Percentiles rank a stretch among this genome's conserved stretches.
phyloP scores from a whole-genome alignment of 2,797 vertebrate species.

The Buphagus erythrorhynchus region DNA sequence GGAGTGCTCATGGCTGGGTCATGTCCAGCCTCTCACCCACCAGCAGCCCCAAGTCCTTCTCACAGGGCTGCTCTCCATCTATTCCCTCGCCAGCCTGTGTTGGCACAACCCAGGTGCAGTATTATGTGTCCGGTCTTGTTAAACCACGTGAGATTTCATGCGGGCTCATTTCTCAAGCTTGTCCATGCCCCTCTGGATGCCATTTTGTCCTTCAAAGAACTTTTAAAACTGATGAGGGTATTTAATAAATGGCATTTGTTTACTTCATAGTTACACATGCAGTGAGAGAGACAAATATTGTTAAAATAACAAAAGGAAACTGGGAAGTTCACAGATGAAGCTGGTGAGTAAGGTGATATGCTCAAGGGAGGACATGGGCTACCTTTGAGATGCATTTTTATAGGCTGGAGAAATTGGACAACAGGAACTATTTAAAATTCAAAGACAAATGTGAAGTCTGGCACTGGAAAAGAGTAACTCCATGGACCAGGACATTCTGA shows the following conservation, averaged over 20 bases:
- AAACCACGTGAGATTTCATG: not conserved
- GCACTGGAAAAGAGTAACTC: not conserved
- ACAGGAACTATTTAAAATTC: not conserved
- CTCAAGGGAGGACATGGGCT: not conserved
- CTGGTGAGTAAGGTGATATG: not conserved
- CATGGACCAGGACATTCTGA: not conserved
- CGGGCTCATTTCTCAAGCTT: not conserved
- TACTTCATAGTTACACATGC: not conserved
- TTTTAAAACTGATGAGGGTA: not conserved
- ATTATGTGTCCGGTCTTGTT: not conserved
- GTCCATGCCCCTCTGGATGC: not conserved
- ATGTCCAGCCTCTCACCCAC: not conserved
- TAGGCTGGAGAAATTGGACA: not conserved
- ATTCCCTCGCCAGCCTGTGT: not conserved
- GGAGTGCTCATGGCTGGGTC: not conserved
- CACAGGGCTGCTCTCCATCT: not conserved
- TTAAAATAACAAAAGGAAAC: not conserved
- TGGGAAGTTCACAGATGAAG: not conserved
- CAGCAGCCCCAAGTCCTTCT: not conserved
- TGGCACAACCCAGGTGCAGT: not conserved
- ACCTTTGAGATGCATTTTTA: not conserved
- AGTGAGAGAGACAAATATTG: not conserved
- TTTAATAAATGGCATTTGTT: not conserved
- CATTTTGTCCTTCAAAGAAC: not conserved
- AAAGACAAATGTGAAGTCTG: not conserved